A percentile compares a stretch with the other conserved stretches of the same genome.
These are phyloP conservation scores for Dryococelus australis DNA, from an alignment of 2,888 invertebrate species.

Conservation along the genomic window DNA sequence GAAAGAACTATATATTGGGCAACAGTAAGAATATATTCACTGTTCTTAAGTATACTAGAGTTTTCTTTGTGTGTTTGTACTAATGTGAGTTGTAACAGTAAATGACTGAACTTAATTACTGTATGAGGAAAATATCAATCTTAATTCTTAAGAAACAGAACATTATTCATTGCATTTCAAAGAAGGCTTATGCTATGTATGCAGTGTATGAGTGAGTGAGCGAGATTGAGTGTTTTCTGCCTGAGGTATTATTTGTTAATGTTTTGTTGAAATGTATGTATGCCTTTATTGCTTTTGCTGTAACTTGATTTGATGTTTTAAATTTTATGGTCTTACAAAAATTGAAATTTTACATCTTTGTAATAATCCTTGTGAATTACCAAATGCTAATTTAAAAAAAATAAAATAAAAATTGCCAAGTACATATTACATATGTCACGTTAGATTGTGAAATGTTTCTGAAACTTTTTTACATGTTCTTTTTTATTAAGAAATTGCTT, in stretches of 20 bases:
- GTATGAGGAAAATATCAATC: slow-evolving; percentile 28
- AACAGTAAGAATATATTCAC: slow-evolving; percentile 26
- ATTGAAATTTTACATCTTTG: not conserved
- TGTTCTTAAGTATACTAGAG: slow-evolving; percentile 31
- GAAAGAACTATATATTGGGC: slow-evolving; percentile 30
- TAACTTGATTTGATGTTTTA: slow-evolving; percentile 28
- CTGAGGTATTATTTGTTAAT: not conserved
- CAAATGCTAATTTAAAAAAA: not conserved
- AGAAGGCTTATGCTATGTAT: slow-evolving; percentile 7
- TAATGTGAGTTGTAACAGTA: slow-evolving; percentile 39
- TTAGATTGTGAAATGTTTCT: slow-evolving; percentile 19
- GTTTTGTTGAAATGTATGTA: slow-evolving; percentile 1
- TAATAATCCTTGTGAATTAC: not conserved
- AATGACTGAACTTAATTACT: slow-evolving; percentile 22
- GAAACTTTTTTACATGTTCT: slow-evolving; percentile 25
- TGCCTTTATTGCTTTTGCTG: slow-evolving; percentile 10
- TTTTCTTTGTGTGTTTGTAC: slow-evolving; percentile 41
- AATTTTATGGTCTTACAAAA: slow-evolving; percentile 34
- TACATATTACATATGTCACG: not conserved
- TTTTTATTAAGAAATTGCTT: slow-evolving; percentile 17
- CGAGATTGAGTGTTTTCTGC: not conserved
- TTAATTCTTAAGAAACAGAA: slow-evolving; percentile 34
- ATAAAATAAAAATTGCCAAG: not conserved
- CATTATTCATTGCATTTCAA: slow-evolving; percentile 17
- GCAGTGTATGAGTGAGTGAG: not conserved